Base-by-base conservation (phyloP, 2,797 vertebrate genomes). In the Diceros bicornis region DNA sequence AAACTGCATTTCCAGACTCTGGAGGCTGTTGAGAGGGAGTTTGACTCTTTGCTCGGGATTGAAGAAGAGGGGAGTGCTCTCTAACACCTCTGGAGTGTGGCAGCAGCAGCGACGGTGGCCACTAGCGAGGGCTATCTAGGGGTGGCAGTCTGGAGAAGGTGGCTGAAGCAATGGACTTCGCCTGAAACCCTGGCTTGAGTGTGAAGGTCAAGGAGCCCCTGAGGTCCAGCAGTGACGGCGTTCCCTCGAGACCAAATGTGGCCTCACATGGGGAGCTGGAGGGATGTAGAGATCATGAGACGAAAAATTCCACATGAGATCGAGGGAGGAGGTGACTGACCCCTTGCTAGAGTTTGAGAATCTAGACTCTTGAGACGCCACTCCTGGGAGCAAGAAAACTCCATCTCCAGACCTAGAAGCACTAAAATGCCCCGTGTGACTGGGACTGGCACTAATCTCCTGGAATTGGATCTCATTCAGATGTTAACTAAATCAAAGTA, bases 261-360 rank as follows among this genome's bases (percentile, higher is more conserved):
- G 52, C 12, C 29, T 52, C 44, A 21, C 8, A 6, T 52, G 10
- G 52, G 25, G 59, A 62, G 10, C 37, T 41, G 62, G 5, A 21
- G 25, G 37, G 27, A 59, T 91, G 61, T 93, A 75, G 66, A 25
- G 25, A 75, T 25, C 4, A 13, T 8, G 44, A 44, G 75, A 69
- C 20, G n/a, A 47, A 77, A 69, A 94, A 32, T 64, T n/a, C 47
- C 47, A 25, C 27, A 6, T 4, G 23, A 17, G 37, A 10, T 17
- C 4, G 2, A 7, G 34, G 7, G 4, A 14, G 2, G 0, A 55
- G 25, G 20, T 68, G 59, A 44, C n/a, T 11, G 16, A 34, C 47
- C 7, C 20, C 52, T 84, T 74, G 25, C 29, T 34, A 27, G 18
- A 34, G 6, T 74, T 79, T 78, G 61, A 55, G 37, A 74, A 32